Percentiles rank a stretch among this genome's conserved stretches.
Evolutionary conservation across 2,888 invertebrate genomes (phyloP).

Genomic region (Nemurella pictetii): DNA sequence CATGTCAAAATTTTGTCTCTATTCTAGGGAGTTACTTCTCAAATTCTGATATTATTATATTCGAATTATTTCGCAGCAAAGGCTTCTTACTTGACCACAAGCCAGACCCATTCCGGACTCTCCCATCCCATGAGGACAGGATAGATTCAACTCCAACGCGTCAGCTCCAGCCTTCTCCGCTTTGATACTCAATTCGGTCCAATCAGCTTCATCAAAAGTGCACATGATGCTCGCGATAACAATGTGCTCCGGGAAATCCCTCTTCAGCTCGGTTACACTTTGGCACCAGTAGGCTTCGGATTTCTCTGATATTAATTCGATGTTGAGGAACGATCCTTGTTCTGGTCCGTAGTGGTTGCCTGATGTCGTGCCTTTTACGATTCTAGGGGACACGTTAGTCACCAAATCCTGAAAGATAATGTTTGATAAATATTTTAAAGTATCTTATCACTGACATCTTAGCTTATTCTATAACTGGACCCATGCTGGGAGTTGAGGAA

Average conservation of each 20-base stretch:
- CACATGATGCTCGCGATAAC: slow-evolving; percentile 97
- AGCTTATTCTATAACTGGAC: too few species aligned
- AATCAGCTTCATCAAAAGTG: slow-evolving; percentile 81
- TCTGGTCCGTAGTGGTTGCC: slow-evolving; percentile 92
- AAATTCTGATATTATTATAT: not conserved
- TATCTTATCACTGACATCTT: too few species aligned
- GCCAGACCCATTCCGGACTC: slow-evolving; percentile 98
- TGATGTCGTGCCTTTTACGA: slow-evolving; percentile 90
- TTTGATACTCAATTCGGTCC: slow-evolving; percentile 77
- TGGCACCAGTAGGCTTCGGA: slow-evolving; percentile 90
- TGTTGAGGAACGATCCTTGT: slow-evolving; percentile 95
- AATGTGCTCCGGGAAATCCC: slow-evolving; percentile 89
- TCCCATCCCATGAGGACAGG: slow-evolving; percentile 99
- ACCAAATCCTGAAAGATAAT: slow-evolving; percentile 80
- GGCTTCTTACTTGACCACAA: slow-evolving; percentile 84
- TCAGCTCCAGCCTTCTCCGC: slow-evolving; percentile 87
- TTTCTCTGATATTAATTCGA: slow-evolving; percentile 98
- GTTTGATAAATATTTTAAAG: too few species aligned
- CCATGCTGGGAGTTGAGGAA: too few species aligned
- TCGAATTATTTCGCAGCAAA: not conserved
- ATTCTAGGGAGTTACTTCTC: too few species aligned
- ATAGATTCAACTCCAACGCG: slow-evolving; percentile 92
- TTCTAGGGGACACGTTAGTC: slow-evolving; percentile 96
- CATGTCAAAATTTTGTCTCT: too few species aligned
- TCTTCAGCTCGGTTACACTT: slow-evolving; percentile 84